A percentile compares a stretch with the other conserved stretches of the same genome.
Evolutionary conservation across 2,797 vertebrate species (phyloP).

Genomic region (Cetoscarus ocellatus): DNA sequence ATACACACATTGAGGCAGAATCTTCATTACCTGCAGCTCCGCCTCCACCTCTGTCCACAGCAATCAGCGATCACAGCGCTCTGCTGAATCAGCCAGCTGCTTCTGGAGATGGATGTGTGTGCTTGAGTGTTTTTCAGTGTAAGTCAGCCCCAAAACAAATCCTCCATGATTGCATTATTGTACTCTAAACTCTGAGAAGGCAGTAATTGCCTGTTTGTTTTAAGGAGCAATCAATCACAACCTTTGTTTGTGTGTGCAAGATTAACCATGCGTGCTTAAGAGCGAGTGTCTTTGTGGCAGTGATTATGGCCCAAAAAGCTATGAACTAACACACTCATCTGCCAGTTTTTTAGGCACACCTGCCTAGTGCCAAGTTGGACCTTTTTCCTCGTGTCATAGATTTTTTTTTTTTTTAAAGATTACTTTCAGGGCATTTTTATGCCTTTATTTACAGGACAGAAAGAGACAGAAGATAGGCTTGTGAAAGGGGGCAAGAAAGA

Average conservation of each 20-base stretch:
- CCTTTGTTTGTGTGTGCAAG: conserved; percentile 1
- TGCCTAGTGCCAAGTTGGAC: too few relatives aligned
- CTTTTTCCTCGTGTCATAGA: too few relatives aligned
- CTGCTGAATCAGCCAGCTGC: conserved; percentile 49
- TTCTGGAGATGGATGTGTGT: not conserved
- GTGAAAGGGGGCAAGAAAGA: too few relatives aligned
- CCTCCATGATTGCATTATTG: conserved; percentile 30
- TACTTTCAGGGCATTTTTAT: too few relatives aligned
- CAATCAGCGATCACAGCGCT: conserved; percentile 28
- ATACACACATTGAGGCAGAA: conserved; percentile 2
- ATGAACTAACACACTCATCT: too few relatives aligned
- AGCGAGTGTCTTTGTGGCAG: not conserved
- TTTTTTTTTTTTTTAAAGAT: too few relatives aligned
- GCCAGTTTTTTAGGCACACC: too few relatives aligned
- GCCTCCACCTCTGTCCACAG: conserved; percentile 21
- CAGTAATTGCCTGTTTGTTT: conserved; percentile 58
- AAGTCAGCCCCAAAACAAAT: conserved; percentile 27
- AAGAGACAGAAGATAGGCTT: too few relatives aligned
- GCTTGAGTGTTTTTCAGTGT: not conserved
- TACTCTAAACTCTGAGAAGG: conserved; percentile 9
- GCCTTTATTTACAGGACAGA: too few relatives aligned
- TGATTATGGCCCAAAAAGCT: too few relatives aligned
- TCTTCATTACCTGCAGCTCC: conserved; percentile 45
- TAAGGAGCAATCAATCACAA: conserved; percentile 45
- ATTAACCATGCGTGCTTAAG: not conserved